Base-by-base conservation (phyloP, 2,797 vertebrate genomes). In the Tinamus major region DNA sequence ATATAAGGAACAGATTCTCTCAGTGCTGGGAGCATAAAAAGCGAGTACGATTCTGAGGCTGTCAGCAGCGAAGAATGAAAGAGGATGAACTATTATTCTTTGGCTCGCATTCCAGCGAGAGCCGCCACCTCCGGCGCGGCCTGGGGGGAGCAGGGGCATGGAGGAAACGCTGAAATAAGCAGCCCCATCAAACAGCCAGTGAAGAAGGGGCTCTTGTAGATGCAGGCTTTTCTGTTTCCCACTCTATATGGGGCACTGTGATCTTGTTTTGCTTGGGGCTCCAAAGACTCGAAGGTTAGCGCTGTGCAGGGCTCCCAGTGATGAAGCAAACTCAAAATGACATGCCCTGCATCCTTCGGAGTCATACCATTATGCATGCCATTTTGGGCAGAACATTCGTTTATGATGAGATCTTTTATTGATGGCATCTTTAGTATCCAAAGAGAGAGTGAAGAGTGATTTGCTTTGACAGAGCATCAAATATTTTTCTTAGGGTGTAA, bases 271-370 rank as follows among this genome's bases (percentile, higher is more conserved):
- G n/a, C 82, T 90, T 18, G 51, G 65, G 59, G 85, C 69, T 79
- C 69, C 55, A 72, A 92, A 82, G 79, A 76, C 80, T 74, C 80
- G 67, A 51, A 87, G 80, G 79, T 89, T 93, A 94, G 64, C 61
- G 86, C 68, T 84, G 33, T 61, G 29, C 53, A 65, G 58, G 59
- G 51, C 82, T 94, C 71, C 75, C 83, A 90, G 82, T 75, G 77
- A 79, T 68, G 83, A 76, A 92, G 80, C 87, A 93, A 95, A 95
- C 87, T 94, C 85, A 93, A 91, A 89, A 95, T 77, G 78, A 85
- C 78, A 12, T 95, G 95, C 81, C 85, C 76, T 93, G 87, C 63
- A 85, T 94, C 89, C 79, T 83, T 39, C 79, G 75, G 70, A 86
- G 87, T 94, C 92, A 90, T 39, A 48, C 68, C 71, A 92, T 92